phyloP scores from a whole-genome alignment of 1,140 invertebrate genomes.

The Lysiphlebus fabarum region DNA sequence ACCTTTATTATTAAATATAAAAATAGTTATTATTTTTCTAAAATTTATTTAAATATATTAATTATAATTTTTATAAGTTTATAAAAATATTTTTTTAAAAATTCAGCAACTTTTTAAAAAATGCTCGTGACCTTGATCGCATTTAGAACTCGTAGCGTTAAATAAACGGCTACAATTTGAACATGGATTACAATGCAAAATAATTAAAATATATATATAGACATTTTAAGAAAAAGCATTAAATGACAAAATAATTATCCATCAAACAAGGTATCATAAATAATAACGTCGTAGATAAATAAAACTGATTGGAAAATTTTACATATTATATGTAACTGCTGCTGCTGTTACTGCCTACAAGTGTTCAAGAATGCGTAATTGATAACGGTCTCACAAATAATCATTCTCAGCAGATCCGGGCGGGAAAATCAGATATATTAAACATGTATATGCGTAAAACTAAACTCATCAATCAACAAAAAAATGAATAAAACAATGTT shows the following conservation, averaged over 20 bases:
- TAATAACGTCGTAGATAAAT: too few species aligned
- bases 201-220: neutral
- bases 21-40: too few species aligned
- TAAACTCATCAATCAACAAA: too few species aligned
- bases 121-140: conserved; percentile 16
- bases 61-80: too few species aligned
- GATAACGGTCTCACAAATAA: conserved; percentile 33
- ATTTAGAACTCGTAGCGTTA: conserved; percentile 28
- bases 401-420: conserved; percentile 4
- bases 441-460: neutral
- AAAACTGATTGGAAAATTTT: neutral
- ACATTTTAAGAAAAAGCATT: neutral
- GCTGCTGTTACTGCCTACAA: conserved; percentile 11
- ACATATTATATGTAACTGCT: neutral
- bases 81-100: too few species aligned
- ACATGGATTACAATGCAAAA: too few species aligned
- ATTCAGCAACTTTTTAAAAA: too few species aligned
- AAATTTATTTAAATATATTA: too few species aligned
- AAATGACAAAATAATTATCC: too few species aligned
- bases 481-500: too few species aligned
- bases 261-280: too few species aligned
- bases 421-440: neutral
- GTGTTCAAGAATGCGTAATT: conserved; percentile 38
- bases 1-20: too few species aligned
- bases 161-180: neutral